Evolutionary conservation across 2,113 vertebrate species (phyloP), one percentile per base, ranked within the genome.

Genomic region (Charina bottae): DNA sequence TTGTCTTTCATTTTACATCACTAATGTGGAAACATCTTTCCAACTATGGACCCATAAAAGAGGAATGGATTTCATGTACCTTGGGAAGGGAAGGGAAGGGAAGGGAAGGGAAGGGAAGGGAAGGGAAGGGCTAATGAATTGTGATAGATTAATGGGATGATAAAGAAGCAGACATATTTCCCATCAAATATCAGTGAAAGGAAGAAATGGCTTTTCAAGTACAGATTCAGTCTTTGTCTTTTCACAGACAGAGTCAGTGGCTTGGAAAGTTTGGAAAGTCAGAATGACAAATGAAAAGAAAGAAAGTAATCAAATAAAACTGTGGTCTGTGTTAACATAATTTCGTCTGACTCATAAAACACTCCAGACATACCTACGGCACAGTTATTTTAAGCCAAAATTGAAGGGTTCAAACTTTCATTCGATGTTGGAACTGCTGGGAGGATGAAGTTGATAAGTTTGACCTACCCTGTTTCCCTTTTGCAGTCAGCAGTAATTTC

Each of bases 61-160:
- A 90, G 46, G 83, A 93, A 91, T 78, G 72, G 6, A 33, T 92
- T 94, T 93, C 28, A 23, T 49, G 49, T 89, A 12, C 83, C 17
- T 11, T 24, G 42, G 92, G n/a, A 92, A 92, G 23, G 19, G 17
- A 24, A 68, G 28, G 28, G 64, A 6, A 26, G 5, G 28, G 28
- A 28, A 68, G 26, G 28, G 64, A n/a, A n/a, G 26, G 42, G 24
- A 24, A 53, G 91, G 53, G 78, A 55, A 15, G 54, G 93, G 91
- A 91, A 55, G 54, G 89, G 89, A 91, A 58, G 46, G 92, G 87
- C 87, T 94, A 89, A 64, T 46, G 85, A 90, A 72, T 87, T 94
- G 60, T 88, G 94, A 90, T 89, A 88, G 92, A 90, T 6, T 83
- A 90, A 94, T 87, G 62, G 89, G 90, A 54, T 49, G 68, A 90